Evolutionary conservation across 1,140 invertebrate genomes (phyloP).

Genomic region (Cecropterus lyciades): DNA sequence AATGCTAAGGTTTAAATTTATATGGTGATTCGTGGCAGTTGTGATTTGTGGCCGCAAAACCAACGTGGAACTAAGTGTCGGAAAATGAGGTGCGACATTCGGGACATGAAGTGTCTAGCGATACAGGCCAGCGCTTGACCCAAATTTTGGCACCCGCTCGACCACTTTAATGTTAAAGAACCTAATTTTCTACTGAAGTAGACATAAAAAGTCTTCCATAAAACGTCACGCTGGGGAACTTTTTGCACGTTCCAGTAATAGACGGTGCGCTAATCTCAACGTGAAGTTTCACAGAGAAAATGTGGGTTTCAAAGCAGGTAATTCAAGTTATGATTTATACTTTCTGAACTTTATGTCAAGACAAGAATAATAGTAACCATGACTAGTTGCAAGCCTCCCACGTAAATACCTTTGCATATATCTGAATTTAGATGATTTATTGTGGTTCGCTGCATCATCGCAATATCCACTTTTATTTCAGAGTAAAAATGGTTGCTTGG

Average conservation of each 20-base stretch:
- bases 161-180: constrained; percentile 50
- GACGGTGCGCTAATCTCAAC: too few relatives aligned
- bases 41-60: constrained; percentile 43
- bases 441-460: too few relatives aligned
- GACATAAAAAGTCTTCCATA: constrained; percentile 25
- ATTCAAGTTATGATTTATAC: too few relatives aligned
- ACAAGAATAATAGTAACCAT: too few relatives aligned
- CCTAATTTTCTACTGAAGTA: constrained; percentile 44
- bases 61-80: constrained; percentile 53
- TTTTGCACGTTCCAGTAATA: constrained; percentile 2
- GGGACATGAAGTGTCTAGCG: constrained; percentile 49
- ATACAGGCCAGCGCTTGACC: constrained; percentile 66
- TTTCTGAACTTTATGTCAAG: too few relatives aligned
- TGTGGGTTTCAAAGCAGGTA: too few relatives aligned
- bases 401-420: too few relatives aligned
- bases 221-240: constrained; percentile 11
- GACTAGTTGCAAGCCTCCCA: too few relatives aligned
- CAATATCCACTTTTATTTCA: too few relatives aligned
- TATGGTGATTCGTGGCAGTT: not conserved
- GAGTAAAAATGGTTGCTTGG: too few relatives aligned
- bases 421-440: too few relatives aligned
- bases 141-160: constrained; percentile 52
- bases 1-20: constrained; percentile 6
- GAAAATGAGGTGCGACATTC: constrained; percentile 71
- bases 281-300: too few relatives aligned